phyloP scores from a whole-genome alignment of 2,797 vertebrate genomes.

The Capromys pilorides region DNA sequence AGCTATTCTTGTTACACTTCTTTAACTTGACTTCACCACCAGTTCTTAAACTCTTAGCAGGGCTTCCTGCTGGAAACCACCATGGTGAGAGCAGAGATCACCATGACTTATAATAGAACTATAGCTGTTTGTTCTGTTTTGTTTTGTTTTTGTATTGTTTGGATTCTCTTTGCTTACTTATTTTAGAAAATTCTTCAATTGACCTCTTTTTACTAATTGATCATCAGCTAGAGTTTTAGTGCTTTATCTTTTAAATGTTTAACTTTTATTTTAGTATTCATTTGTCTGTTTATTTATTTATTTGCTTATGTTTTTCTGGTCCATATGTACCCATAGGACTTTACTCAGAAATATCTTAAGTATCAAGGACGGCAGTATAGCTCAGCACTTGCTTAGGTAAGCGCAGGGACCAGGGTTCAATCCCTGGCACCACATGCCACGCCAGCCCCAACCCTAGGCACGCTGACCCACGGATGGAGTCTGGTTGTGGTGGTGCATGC shows the following conservation, averaged over 20 bases:
- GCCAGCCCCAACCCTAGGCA: too few relatives aligned
- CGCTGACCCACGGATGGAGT: too few relatives aligned
- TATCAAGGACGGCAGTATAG: neutral
- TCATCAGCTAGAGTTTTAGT: neutral
- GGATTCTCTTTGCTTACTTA: slow-evolving; percentile 26
- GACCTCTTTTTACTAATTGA: neutral
- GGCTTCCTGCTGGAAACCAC: slow-evolving; percentile 32
- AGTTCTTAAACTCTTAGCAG: slow-evolving; percentile 56
- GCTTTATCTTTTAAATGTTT: slow-evolving; percentile 36
- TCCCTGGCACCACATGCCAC: too few relatives aligned
- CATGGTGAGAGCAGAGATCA: slow-evolving; percentile 38
- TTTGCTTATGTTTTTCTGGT: slow-evolving; percentile 9
- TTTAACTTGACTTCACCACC: slow-evolving; percentile 35
- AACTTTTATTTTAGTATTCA: neutral
- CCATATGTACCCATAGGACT: neutral
- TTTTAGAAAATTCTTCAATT: slow-evolving; percentile 45
- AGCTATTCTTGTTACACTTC: slow-evolving; percentile 38
- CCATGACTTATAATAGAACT: slow-evolving; percentile 13
- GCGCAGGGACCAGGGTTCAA: too few relatives aligned
- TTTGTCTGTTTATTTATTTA: neutral
- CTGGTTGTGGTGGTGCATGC: too few relatives aligned
- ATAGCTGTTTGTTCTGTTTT: neutral
- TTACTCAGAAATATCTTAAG: neutral
- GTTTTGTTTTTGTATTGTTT: slow-evolving; percentile 30
- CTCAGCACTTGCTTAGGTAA: too few relatives aligned